Evolutionary conservation across 1,140 invertebrate species (phyloP).

Genomic region (Trachymyrmex cornetzi): DNA sequence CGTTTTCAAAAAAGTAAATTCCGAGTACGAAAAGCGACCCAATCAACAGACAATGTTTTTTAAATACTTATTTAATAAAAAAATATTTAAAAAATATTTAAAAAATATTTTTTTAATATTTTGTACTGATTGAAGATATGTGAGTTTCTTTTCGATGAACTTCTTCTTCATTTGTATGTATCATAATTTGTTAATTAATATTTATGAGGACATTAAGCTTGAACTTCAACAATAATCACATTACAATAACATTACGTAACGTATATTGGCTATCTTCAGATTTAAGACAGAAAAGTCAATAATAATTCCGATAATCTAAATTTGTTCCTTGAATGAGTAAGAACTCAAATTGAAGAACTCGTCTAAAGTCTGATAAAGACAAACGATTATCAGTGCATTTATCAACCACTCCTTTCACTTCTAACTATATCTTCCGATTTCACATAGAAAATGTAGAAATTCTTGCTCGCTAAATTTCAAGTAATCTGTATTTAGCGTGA

Average conservation of each 20-base stretch:
- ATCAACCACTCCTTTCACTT: constrained; percentile 25
- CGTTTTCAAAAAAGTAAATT: neutral
- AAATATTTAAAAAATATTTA: no score
- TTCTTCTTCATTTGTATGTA: neutral
- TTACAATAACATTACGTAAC: neutral
- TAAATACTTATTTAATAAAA: no score
- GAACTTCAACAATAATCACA: neutral
- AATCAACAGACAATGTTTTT: no score
- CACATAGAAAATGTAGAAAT: neutral
- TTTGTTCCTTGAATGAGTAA: constrained; percentile 13
- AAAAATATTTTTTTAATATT: no score
- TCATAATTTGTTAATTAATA: constrained; percentile 16
- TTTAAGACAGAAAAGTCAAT: neutral
- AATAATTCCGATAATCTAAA: constrained; percentile 2
- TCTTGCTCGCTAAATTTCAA: neutral
- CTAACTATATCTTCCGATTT: neutral
- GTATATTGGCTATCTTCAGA: neutral
- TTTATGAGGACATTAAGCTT: neutral
- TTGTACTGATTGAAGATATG: neutral
- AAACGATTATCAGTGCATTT: neutral
- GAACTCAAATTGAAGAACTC: neutral
- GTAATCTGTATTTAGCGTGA: neutral
- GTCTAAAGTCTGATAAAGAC: neutral
- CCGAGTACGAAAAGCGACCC: neutral
- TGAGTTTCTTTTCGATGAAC: neutral